A percentile compares a stretch with the other conserved stretches of the same genome.
Evolutionary conservation across 2,797 vertebrate species (phyloP).

Genomic region (Odontamblyopus rebecca): DNA sequence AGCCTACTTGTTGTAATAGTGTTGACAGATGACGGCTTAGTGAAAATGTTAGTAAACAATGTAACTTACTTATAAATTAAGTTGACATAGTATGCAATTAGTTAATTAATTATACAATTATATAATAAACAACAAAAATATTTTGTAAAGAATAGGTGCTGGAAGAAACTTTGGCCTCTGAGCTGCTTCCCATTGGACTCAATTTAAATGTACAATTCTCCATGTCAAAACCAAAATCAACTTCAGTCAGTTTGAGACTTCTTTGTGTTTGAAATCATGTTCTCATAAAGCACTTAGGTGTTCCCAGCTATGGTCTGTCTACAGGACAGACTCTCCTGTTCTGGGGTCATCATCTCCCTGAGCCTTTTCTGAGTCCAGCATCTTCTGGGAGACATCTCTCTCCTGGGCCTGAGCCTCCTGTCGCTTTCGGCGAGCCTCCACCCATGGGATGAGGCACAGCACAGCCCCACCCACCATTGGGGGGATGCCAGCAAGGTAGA

Average conservation of each 20-base stretch:
- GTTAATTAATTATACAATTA: neutral
- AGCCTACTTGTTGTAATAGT: neutral
- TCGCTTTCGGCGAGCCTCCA: constrained; percentile 78
- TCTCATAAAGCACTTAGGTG: too few species aligned
- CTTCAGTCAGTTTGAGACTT: constrained; percentile 42
- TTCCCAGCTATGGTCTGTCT: constrained; percentile 10
- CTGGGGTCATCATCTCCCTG: constrained; percentile 41
- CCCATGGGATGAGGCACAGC: constrained; percentile 91
- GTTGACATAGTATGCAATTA: neutral
- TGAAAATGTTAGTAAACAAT: neutral
- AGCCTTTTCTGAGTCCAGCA: constrained; percentile 74
- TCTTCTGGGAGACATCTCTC: constrained; percentile 77
- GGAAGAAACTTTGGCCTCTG: constrained; percentile 11
- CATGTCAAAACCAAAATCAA: constrained; percentile 24
- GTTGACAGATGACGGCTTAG: neutral
- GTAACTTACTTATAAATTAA: constrained; percentile 1
- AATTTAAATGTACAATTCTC: constrained; percentile 26
- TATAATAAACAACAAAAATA: neutral
- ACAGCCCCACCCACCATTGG: constrained; percentile 89
- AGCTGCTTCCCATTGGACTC: constrained; percentile 33
- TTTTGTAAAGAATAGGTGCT: neutral
- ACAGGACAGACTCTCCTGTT: constrained; percentile 67
- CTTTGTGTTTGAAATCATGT: constrained; percentile 42
- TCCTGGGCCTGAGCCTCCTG: constrained; percentile 44
- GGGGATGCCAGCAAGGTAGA: constrained; percentile 94